phyloP scores from a whole-genome alignment of 2,888 invertebrate genomes.

The Drosophila diplacantha region DNA sequence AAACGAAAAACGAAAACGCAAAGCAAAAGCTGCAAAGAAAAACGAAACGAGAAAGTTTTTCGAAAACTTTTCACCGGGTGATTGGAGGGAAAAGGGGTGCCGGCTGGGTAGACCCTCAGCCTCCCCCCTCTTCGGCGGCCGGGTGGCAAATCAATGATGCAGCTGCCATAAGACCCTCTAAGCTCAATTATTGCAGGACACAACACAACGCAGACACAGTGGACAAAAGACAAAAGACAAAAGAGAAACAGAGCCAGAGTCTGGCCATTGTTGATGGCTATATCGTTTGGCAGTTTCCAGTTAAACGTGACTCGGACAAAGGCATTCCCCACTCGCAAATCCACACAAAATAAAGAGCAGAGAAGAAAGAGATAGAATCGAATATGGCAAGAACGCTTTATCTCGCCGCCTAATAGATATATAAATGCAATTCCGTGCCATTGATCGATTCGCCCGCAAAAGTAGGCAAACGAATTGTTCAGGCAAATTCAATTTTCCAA shows the following conservation, averaged over 20 bases:
- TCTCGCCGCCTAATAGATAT: constrained; percentile 14
- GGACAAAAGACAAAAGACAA: constrained; percentile 5
- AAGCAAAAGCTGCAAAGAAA: constrained; percentile 20
- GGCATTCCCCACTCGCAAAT: constrained; percentile 8
- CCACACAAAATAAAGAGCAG: constrained; percentile 5
- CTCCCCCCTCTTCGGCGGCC: not conserved
- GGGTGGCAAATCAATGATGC: constrained; percentile 65
- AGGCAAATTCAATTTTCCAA: constrained; percentile 36
- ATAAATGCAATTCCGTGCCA: constrained; percentile 24
- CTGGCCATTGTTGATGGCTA: constrained; percentile 42
- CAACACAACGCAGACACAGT: constrained; percentile 13
- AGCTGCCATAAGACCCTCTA: constrained; percentile 64
- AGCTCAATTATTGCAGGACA: constrained; percentile 61
- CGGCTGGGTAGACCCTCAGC: not conserved
- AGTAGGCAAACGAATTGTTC: constrained; percentile 47
- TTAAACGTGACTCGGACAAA: constrained; percentile 35
- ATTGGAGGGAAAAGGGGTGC: constrained; percentile 1
- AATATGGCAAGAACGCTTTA: constrained; percentile 26
- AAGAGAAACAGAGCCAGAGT: constrained; percentile 10
- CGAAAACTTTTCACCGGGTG: constrained; percentile 27
- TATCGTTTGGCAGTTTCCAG: constrained; percentile 41
- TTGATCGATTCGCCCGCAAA: constrained; percentile 34
- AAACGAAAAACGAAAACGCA: constrained; percentile 13
- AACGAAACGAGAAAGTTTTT: constrained; percentile 33
- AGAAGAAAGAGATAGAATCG: constrained; percentile 17